phyloP scores from a whole-genome alignment of 2,113 vertebrate genomes.

The Microcebus griseorufus region DNA sequence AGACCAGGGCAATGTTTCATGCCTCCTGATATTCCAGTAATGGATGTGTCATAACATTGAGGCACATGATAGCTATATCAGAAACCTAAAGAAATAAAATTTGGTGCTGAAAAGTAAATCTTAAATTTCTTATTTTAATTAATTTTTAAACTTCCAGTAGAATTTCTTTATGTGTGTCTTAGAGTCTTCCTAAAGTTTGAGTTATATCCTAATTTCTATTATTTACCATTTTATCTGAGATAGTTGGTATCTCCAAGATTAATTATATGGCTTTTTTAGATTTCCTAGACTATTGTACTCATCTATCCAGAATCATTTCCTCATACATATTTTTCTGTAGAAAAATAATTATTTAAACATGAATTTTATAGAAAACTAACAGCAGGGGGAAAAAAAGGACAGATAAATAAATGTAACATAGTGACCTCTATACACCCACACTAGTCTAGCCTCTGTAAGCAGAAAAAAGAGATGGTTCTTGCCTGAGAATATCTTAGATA shows the following conservation, averaged over 20 bases:
- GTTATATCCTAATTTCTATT: background rate
- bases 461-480: background rate
- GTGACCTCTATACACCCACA: background rate
- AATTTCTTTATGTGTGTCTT: background rate
- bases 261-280: background rate
- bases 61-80: background rate
- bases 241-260: constrained; percentile 5
- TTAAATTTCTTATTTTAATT: background rate
- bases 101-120: background rate
- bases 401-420: background rate
- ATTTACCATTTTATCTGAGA: constrained; percentile 29
- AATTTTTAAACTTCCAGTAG: constrained; percentile 26
- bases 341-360: constrained; percentile 45
- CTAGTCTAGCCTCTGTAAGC: background rate
- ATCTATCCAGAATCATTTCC: background rate
- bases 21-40: background rate
- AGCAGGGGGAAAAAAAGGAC: background rate
- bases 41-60: background rate
- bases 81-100: background rate
- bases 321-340: constrained; percentile 17
- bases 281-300: background rate
- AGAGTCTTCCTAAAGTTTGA: constrained; percentile 50
- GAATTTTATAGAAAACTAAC: constrained; percentile 28
- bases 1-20: background rate
- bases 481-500: background rate